Conservation (phyloP, 64 coral and sea anemone species). For the Astreopora myriophthalma region DNA sequence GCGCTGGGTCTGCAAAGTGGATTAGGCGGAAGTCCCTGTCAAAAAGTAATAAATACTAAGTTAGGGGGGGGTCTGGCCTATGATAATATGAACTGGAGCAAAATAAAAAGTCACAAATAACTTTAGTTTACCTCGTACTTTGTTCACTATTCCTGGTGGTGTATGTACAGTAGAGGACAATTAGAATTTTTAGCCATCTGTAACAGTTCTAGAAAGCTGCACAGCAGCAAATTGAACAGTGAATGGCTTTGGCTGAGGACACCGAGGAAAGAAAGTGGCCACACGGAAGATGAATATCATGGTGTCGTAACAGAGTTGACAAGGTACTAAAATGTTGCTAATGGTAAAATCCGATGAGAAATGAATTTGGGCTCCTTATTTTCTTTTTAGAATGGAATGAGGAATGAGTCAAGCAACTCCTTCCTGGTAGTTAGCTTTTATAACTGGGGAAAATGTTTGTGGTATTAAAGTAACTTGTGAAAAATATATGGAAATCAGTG, state of each 20-base stretch:
- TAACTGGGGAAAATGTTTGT: no score
- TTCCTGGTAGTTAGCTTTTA: no score
- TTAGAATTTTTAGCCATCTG: conserved; percentile 30
- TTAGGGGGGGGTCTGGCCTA: no score
- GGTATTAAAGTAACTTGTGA: no score
- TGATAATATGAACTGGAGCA: no score
- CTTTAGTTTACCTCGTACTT: background rate
- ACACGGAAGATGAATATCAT: background rate
- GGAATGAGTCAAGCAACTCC: background rate
- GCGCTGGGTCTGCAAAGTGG: no score
- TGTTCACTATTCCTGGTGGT: background rate
- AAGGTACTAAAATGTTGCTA: background rate
- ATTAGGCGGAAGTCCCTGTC: no score
- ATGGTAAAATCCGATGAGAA: background rate
- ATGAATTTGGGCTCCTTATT: background rate
- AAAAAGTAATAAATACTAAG: no score
- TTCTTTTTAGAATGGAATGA: background rate
- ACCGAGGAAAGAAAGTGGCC: background rate
- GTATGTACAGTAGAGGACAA: no score
- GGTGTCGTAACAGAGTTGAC: background rate
- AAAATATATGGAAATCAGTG: no score
- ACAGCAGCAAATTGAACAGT: conserved; percentile 3
- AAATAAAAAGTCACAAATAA: no score
- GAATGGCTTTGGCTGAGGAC: conserved; percentile 42
- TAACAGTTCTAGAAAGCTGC: conserved; percentile 19